These are phyloP conservation scores for Numida meleagris DNA, from an alignment of 2,113 vertebrate genomes.

Conservation along the genomic window DNA sequence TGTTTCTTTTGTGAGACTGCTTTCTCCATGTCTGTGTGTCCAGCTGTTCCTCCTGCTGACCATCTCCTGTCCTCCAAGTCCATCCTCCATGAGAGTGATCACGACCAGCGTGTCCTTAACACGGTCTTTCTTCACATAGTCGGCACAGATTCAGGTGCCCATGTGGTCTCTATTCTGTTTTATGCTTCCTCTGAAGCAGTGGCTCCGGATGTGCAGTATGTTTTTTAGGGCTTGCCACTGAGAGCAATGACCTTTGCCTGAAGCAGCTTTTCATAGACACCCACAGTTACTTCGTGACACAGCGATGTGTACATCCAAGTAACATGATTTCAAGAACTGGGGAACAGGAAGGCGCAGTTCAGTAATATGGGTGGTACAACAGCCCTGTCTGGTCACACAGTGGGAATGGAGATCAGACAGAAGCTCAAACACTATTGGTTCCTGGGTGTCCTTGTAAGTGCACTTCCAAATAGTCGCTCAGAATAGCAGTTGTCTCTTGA, in stretches of 20 bases:
- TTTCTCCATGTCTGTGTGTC: neutral
- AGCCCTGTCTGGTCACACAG: neutral
- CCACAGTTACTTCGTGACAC: neutral
- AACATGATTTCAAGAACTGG: neutral
- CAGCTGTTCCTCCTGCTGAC: neutral
- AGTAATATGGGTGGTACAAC: neutral
- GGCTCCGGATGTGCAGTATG: fast-evolving
- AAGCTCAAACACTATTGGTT: neutral
- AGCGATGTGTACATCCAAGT: fast-evolving
- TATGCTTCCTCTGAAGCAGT: neutral
- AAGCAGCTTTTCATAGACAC: neutral
- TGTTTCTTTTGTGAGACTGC: neutral
- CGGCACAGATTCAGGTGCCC: neutral
- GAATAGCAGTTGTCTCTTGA: constrained; percentile 32
- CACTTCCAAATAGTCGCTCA: constrained; percentile 10
- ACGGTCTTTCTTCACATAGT: neutral
- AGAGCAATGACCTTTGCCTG: neutral
- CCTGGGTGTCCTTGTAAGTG: neutral
- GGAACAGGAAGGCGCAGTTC: neutral
- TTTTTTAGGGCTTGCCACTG: neutral
- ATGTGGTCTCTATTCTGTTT: neutral
- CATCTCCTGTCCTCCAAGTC: neutral
- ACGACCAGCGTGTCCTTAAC: neutral
- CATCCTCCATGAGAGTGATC: neutral
- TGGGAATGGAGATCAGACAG: neutral